Base-by-base conservation (phyloP, 2,113 vertebrate species). In the Pollimyrus isidori region DNA sequence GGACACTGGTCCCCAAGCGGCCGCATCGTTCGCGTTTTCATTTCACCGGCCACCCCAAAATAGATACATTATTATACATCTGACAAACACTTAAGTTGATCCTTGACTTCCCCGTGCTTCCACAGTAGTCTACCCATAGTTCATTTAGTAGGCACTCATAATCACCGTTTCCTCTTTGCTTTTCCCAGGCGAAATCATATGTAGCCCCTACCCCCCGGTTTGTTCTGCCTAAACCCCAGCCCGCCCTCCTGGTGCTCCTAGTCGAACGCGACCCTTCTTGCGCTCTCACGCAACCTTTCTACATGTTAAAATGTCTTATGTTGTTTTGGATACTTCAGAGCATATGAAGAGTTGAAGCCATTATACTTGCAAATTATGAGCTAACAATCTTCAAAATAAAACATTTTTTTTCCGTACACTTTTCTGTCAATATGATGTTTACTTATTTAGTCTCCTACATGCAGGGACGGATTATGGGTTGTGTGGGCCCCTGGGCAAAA, bases 351-450 rank as follows among this genome's bases (percentile, higher is more conserved):
- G 39, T 19, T 53, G 69, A 89, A 35, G 49, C 73, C 69, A 83
- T 52, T 30, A 80, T 23, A 84, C 21, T 21, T 48, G 82, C 82
- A 48, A 56, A 21, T 82, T 83, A 13, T 89, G 30, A 56, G 56
- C 23, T 48, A 85, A 89, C 13, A 13, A 42, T 88, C 30, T 85
- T 89, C 88, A 2, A 89, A 89, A 89, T 89, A 89, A 89, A 89
- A 85, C 52, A 39, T 88, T 89, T 88, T 88, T 45, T 89, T 89
- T 89, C 88, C 82, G 88, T 84, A 89, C 35, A 56, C n/a, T 62
- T 83, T 52, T 82, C 23, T 89, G 82, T 89, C 45, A 48, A 69
- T 30, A 69, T 42, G 30, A 80, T 80, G 35, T 76, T 76, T 80
- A 39, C 1, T 80, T 80, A 80, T 39, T 80, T 80, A 42, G 73